Percentiles rank a stretch among this genome's conserved stretches.
phyloP scores from a whole-genome alignment of 2,113 vertebrate genomes.

The Rhegmatorhina hoffmannsi region DNA sequence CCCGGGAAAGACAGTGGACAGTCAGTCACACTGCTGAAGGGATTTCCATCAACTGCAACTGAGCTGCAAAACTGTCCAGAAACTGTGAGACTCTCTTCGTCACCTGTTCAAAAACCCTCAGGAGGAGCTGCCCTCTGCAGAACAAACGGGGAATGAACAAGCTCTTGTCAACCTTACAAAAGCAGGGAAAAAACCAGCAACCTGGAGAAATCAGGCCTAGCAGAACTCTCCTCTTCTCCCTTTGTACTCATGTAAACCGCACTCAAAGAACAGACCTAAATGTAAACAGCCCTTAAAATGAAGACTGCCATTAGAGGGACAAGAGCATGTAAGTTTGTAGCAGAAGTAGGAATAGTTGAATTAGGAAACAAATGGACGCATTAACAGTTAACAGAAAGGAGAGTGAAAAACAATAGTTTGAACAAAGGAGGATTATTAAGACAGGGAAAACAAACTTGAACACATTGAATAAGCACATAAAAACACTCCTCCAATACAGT shows the following conservation, averaged over 20 bases:
- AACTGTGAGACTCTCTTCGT: background rate
- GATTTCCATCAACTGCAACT: background rate
- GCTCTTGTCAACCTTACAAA: background rate
- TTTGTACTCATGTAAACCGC: background rate
- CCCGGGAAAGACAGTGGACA: background rate
- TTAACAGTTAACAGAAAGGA: background rate
- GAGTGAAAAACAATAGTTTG: background rate
- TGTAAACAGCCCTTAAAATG: background rate
- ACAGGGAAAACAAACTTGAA: accelerated
- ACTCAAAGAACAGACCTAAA: background rate
- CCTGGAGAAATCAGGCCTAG: background rate
- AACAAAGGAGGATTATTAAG: background rate
- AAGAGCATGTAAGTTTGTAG: background rate
- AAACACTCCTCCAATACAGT: background rate
- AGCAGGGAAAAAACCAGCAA: background rate
- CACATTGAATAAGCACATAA: background rate
- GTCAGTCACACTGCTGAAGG: background rate
- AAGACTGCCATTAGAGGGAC: background rate
- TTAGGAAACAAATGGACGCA: background rate
- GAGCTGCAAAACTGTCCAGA: background rate
- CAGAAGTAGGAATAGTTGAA: background rate
- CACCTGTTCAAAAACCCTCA: background rate
- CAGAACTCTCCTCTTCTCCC: background rate
- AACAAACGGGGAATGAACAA: background rate
- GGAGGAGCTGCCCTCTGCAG: background rate